Conservation (phyloP, 2,888 invertebrate species). For the Halictus quadricinctus region DNA sequence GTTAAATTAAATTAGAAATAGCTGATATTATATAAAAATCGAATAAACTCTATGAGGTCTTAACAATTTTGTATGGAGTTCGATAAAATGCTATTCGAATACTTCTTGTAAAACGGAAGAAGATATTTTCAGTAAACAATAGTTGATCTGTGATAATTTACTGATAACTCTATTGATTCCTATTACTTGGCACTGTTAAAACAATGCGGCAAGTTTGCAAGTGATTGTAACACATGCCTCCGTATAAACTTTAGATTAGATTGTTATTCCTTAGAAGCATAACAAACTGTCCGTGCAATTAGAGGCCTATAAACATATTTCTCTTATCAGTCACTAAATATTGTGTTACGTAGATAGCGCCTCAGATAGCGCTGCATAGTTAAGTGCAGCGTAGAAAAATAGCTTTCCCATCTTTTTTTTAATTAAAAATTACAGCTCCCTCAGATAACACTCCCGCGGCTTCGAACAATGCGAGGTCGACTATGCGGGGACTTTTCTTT, state of each 20-base stretch:
- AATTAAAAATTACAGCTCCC: background rate
- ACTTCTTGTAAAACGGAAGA: background rate
- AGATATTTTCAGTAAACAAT: background rate
- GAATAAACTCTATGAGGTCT: background rate
- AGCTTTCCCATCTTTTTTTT: background rate
- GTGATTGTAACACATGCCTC: background rate
- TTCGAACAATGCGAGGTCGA: background rate
- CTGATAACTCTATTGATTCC: background rate
- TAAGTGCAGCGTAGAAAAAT: background rate
- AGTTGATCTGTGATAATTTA: background rate
- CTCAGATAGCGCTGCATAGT: background rate
- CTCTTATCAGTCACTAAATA: slow-evolving; percentile 18
- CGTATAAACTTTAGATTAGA: background rate
- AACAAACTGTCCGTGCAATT: slow-evolving; percentile 2
- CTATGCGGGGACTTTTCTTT: no score
- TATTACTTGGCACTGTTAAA: background rate
- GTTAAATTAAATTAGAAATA: background rate
- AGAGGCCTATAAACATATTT: background rate
- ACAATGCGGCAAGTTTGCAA: background rate
- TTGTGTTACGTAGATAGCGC: background rate
- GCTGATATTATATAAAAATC: background rate
- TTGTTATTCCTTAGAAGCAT: background rate
- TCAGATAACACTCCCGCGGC: background rate
- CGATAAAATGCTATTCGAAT: background rate
- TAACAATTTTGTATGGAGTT: no score